A percentile compares a stretch with the other conserved stretches of the same genome.
These are phyloP conservation scores for Diachasma alloeum DNA, from an alignment of 1,140 invertebrate species.

Conservation along the genomic window DNA sequence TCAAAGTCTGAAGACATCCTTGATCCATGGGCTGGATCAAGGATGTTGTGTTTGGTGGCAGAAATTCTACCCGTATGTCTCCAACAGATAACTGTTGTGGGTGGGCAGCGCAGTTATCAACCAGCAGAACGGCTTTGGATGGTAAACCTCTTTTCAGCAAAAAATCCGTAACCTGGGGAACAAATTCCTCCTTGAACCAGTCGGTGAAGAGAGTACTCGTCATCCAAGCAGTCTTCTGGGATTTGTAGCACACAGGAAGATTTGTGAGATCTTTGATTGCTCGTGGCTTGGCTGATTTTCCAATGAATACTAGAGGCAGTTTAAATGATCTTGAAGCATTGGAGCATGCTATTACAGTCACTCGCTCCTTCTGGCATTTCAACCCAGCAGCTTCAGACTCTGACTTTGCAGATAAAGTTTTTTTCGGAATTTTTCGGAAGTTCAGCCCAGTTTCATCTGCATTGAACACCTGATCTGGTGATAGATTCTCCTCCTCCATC, in stretches of 20 bases:
- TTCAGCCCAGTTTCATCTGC: conserved; percentile 47
- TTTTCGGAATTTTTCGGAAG: conserved; percentile 42
- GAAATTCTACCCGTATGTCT: conserved; percentile 29
- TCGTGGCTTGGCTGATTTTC: conserved; percentile 44
- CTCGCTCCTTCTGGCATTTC: conserved; percentile 32
- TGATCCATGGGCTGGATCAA: conserved; percentile 15
- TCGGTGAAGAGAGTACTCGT: conserved; percentile 43
- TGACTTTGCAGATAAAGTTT: conserved; percentile 36
- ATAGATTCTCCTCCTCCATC: conserved; percentile 15
- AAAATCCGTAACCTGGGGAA: conserved; percentile 41
- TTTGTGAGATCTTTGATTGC: conserved; percentile 42
- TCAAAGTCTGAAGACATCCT: conserved; percentile 23
- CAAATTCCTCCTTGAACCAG: conserved; percentile 52
- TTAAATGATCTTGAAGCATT: conserved; percentile 51
- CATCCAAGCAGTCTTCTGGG: conserved; percentile 54
- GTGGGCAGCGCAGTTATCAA: conserved; percentile 52
- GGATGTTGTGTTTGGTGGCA: conserved; percentile 32
- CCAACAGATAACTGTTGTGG: conserved; percentile 22
- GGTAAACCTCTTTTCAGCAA: conserved; percentile 42
- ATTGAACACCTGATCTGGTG: conserved; percentile 46
- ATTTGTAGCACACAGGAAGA: conserved; percentile 44
- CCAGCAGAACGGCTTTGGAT: conserved; percentile 53
- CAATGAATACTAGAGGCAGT: conserved; percentile 50
- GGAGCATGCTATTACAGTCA: conserved; percentile 48
- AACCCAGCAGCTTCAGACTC: conserved; percentile 29